Conservation (phyloP, 2,888 invertebrate genomes). For the Nudaria mundana region DNA sequence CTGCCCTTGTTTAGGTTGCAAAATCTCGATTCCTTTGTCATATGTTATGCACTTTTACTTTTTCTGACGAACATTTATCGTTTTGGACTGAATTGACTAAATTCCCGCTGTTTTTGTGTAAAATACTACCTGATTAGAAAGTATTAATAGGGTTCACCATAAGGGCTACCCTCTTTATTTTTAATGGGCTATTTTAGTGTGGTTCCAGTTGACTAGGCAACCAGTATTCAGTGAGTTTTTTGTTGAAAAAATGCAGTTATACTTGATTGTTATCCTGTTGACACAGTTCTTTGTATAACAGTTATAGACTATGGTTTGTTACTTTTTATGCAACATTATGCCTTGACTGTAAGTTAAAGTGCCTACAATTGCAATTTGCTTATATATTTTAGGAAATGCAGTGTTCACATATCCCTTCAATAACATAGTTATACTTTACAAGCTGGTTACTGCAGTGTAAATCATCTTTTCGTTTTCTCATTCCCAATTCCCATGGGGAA, state of each 20-base stretch:
- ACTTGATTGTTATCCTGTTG: slow-evolving; percentile 40
- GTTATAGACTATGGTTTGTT: slow-evolving; percentile 6
- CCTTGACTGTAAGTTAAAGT: neutral
- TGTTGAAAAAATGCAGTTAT: slow-evolving; percentile 45
- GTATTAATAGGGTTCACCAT: slow-evolving; percentile 30
- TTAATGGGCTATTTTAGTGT: slow-evolving; percentile 44
- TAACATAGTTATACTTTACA: too few species aligned
- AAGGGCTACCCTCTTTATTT: slow-evolving; percentile 37
- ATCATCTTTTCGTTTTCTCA: too few species aligned
- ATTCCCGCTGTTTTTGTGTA: slow-evolving; percentile 50
- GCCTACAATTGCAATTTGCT: too few species aligned
- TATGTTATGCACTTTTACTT: slow-evolving; percentile 71
- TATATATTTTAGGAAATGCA: too few species aligned
- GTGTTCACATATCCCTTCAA: too few species aligned
- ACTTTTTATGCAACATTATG: slow-evolving; percentile 7
- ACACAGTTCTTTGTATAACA: slow-evolving; percentile 20
- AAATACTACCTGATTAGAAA: slow-evolving; percentile 33
- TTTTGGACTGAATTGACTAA: slow-evolving; percentile 28
- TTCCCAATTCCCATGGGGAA: too few species aligned
- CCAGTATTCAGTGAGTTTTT: slow-evolving; percentile 41
- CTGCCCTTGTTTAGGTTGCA: slow-evolving; percentile 74
- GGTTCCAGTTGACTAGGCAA: slow-evolving; percentile 53
- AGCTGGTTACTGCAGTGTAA: too few species aligned
- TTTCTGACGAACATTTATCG: slow-evolving; percentile 43
- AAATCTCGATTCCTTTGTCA: slow-evolving; percentile 76